Base-by-base conservation (phyloP, 2,888 invertebrate genomes). In the Cryptocephalus moraei region DNA sequence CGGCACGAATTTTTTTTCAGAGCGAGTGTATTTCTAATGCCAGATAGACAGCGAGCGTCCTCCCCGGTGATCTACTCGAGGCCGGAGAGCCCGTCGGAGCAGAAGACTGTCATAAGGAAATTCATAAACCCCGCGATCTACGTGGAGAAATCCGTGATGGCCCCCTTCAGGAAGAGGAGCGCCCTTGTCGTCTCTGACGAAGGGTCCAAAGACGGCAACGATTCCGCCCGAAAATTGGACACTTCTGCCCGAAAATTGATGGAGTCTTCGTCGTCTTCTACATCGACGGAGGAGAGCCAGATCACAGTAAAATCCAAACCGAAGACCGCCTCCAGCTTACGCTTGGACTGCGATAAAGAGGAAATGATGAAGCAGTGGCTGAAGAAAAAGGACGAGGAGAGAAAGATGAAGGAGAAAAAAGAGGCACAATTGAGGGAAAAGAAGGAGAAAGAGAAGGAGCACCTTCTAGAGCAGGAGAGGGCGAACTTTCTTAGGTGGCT, bases 41-140 rank as follows among this genome's bases (percentile, higher is more conserved):
- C 42, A 42, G 42, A 42, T 32, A 42, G 33, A 13, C 31, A 13
- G 12, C 31, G 42, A 42, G 9, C 32, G 10, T 42, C 42, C n/a
- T 42, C 42, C 9, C 42, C 42, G 6, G 33, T n/a, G 31, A 42
- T 42, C 42, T 13, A 32, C 12, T 13, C 42, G 12, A 42, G 32
- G 32, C 11, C n/a, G 11, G 12, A 11, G 12, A 11, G 36, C 11
- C 12, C 36, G n/a, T 11, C 36, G 36, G 43, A 51, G 12, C 45
- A 49, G 31, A 54, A 48, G 33, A 53, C 48, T 41, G 46, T 62
- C 10, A 49, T 61, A 10, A 57, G 67, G 52, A 74, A 78, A 49
- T 78, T 77, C 57, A 75, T 80, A 44, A 80, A 80, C 61, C 75
- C 80, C 1, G 79, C 81, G 8, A 79, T 80, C 52, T 79, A 74